Evolutionary conservation across 1,140 invertebrate species (phyloP), one percentile per base, ranked within the genome.

Genomic region (Drosophila rufa): DNA sequence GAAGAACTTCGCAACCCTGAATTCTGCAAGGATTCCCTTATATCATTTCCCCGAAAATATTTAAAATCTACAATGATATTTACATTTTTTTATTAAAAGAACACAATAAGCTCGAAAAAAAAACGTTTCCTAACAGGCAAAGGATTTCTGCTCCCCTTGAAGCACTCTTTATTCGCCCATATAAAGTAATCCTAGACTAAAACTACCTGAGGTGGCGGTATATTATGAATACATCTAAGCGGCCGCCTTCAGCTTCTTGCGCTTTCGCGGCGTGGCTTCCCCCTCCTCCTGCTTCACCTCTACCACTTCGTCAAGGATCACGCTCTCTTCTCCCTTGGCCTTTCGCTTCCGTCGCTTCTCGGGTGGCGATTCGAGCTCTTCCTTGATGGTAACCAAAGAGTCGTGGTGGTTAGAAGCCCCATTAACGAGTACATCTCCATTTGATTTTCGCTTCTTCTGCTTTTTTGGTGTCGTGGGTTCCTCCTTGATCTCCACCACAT

Each of bases 361-460:
- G 15, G 40, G 17, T 9, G 19, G 8, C 4, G 30, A 12, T 27
- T 17, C 43, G 5, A 12, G 8, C 19, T 46, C 64, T 1, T 53
- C n/a, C 6, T 65, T 30, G 1, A 65, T 25, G 5, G 9, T 2
- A 33, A 47, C 27, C 12, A 25, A 2, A 6, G 17, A 22, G 25
- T 14, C 38, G n/a, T 17, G 14, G 17, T 4, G 3, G 4, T 2
- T 22, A 9, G 8, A n/a, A 0, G 6, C 2, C 3, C 22, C 48
- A 46, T 53, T 68, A 19, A 15, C 11, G 7, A 7, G 33, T 3
- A 36, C 15, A 14, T 66, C 22, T 5, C 19, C 22, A 30, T 53
- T 47, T 53, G 43, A 38, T 25, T 33, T 48, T 3, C 15, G 50
- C 25, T 70, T 71, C 19, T 58, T 57, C 14, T 47, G 17, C 17